These are phyloP conservation scores for Pocillopora grandis DNA, from an alignment of 92 coral and sea anemone species.

Conservation along the genomic window DNA sequence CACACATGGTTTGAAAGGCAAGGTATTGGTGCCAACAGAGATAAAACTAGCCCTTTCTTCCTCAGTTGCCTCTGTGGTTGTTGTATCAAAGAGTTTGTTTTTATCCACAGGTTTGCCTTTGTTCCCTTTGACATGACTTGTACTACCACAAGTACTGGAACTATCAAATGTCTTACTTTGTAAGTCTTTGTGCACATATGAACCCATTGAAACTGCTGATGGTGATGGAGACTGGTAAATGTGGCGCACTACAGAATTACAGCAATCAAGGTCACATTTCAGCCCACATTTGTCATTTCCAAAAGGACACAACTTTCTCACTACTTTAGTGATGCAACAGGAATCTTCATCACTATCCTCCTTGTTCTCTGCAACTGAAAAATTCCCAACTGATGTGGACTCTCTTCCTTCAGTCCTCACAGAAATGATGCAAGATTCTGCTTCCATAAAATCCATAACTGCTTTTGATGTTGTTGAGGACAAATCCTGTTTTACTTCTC, in stretches of 20 bases:
- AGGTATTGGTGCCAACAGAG: constrained; percentile 17
- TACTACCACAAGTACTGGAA: not conserved
- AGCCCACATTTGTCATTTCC: constrained; percentile 34
- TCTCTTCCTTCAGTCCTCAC: not conserved
- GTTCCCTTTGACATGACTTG: not conserved
- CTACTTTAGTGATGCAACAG: constrained; percentile 43
- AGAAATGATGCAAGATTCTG: not conserved
- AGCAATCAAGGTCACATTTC: constrained; percentile 22
- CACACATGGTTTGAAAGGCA: not conserved
- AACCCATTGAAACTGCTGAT: not conserved
- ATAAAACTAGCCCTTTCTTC: not conserved
- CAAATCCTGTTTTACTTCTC: not conserved
- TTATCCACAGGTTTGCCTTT: not conserved
- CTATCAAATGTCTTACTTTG: constrained; percentile 10
- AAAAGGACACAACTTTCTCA: constrained; percentile 17
- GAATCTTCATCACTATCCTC: constrained; percentile 18
- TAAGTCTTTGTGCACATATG: not conserved
- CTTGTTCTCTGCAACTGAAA: not conserved
- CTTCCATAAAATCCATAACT: not conserved
- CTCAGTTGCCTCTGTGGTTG: not conserved
- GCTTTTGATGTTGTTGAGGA: too few relatives aligned
- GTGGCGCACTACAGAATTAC: not conserved
- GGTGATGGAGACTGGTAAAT: not conserved
- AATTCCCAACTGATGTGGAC: not conserved
- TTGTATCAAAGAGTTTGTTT: not conserved